Evolutionary conservation across 2,797 vertebrate species (phyloP).

Genomic region (Cirrhinus mrigala): DNA sequence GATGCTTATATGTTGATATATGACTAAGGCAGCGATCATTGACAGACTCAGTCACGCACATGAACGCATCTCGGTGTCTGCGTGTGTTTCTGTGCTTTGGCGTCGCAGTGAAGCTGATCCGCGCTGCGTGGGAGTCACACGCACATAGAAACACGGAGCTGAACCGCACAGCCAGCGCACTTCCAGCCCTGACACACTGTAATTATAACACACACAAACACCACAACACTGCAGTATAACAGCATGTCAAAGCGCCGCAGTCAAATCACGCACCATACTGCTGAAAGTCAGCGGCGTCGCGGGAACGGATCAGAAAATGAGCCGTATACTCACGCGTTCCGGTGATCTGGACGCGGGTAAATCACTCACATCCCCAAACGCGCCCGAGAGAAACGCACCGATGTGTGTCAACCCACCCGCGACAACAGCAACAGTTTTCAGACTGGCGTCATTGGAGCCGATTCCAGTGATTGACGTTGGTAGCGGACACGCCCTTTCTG

Average conservation of each 20-base stretch:
- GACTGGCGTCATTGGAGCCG: slow-evolving; percentile 70
- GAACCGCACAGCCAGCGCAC: slow-evolving; percentile 45
- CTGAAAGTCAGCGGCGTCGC: not conserved
- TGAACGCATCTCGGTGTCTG: not conserved
- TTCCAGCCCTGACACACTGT: slow-evolving; percentile 75
- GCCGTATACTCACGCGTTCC: slow-evolving; percentile 18
- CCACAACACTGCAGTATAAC: not conserved
- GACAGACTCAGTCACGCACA: not conserved
- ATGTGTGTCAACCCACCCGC: slow-evolving; percentile 32
- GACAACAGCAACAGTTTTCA: slow-evolving; percentile 71
- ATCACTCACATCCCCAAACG: slow-evolving; percentile 2
- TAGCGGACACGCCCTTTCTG: slow-evolving; percentile 51
- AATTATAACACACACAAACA: slow-evolving; percentile 31
- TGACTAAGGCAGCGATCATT: not conserved
- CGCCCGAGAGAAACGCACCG: not conserved
- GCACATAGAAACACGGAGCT: slow-evolving; percentile 42
- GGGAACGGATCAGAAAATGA: not conserved
- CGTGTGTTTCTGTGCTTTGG: not conserved
- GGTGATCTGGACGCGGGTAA: not conserved
- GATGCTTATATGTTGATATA: too few relatives aligned
- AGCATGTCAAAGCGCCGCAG: not conserved
- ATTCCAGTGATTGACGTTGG: slow-evolving; percentile 54
- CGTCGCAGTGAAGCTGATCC: slow-evolving; percentile 9
- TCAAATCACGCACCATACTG: not conserved
- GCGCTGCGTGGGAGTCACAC: slow-evolving; percentile 45